Base-by-base conservation (phyloP, 2,888 invertebrate genomes). In the Nemotelus nigrinus region DNA sequence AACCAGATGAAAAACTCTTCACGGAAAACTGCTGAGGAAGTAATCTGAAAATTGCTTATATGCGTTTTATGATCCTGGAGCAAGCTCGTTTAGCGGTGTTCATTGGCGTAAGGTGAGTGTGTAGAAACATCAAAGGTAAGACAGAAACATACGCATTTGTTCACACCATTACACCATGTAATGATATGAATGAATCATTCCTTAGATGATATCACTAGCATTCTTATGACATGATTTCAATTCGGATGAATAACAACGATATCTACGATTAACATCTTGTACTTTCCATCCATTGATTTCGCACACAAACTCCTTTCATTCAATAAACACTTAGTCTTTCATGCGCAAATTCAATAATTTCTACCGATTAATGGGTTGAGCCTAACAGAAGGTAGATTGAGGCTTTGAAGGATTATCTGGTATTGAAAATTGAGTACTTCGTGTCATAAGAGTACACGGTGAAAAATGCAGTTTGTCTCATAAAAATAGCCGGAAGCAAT, bases 41-140 rank as follows among this genome's bases (percentile, higher is more conserved):
- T 79, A 79, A 78, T 79, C 78, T 79, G 48, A 63, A 79, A 79
- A 79, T 78, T 79, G 79, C 79, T 78, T 78, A 78, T 78, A 76
- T 78, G 76, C 72, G 77, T 72, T 78, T 78, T 79, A 78, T 78
- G 79, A 72, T 76, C 78, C 74, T 71, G 68, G 74, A 67, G 72
- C 60, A 25, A 25, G 25, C 57, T 55, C 77, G 67, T 74, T 74
- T 50, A 39, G 63, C 8, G 60, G 39, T n/a, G 60, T 60, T 58
- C 58, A 60, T 41, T 50, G 48, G 75, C 77, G 74, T 68, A 72
- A 77, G 78, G 67, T 78, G 78, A 76, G 67, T 47, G 41, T 45
- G 44, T 6, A 41, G 45, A n/a, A 74, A 79, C 77, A 74, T 79
- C 79, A 79, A 79, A 79, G 79, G 77, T 79, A 48, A 53, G 10